Conservation (phyloP, 2,797 vertebrate species). For the Sarcoramphus papa region DNA sequence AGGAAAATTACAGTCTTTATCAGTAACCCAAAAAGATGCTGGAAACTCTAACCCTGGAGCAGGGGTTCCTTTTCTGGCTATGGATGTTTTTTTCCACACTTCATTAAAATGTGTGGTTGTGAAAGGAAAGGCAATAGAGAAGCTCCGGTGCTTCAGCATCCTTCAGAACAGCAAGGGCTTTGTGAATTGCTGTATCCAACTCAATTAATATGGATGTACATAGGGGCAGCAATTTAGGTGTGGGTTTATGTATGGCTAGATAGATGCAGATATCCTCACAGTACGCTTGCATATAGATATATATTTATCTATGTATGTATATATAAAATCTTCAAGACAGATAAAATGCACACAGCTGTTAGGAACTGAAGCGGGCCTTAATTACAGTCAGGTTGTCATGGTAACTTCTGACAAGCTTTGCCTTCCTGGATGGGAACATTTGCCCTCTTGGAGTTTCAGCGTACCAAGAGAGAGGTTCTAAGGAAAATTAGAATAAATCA, state of each 20-base stretch:
- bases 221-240: not conserved
- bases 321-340: constrained; percentile 57
- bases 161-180: constrained; percentile 45
- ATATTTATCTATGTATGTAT: not conserved
- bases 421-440: constrained; percentile 63
- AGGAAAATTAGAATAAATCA: constrained; percentile 49
- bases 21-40: not conserved
- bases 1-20: not conserved
- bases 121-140: constrained; percentile 1
- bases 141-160: not conserved
- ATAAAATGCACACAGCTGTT: constrained; percentile 79
- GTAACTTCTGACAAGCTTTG: constrained; percentile 73
- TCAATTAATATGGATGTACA: not conserved
- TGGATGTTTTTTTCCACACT: not conserved
- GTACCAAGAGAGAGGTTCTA: not conserved
- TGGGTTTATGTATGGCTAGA: not conserved
- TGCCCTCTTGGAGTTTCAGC: constrained; percentile 31
- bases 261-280: not conserved
- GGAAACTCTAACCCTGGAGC: not conserved
- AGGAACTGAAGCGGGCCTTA: constrained; percentile 74
- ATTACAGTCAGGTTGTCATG: constrained; percentile 77
- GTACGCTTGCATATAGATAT: not conserved
- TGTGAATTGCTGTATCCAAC: not conserved
- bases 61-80: not conserved
- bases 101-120: not conserved